Evolutionary conservation across 2,113 vertebrate species (phyloP).

Genomic region (Zapus hudsonius): DNA sequence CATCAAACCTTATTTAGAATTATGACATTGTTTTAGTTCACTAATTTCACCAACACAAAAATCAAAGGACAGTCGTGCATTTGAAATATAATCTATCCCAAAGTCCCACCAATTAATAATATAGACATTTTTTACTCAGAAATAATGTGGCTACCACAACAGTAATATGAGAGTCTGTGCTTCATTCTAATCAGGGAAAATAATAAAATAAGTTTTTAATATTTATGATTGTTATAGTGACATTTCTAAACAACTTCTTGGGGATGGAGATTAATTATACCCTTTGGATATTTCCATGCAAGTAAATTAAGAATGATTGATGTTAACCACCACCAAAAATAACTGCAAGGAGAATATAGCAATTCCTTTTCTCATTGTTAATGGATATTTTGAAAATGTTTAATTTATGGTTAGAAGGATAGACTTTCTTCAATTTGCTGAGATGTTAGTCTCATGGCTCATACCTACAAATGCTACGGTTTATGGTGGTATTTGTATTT

Average conservation of each 20-base stretch:
- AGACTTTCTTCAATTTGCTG: background rate
- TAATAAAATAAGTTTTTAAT: slow-evolving; percentile 43
- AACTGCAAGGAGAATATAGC: slow-evolving; percentile 23
- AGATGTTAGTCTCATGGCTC: background rate
- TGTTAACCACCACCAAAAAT: slow-evolving; percentile 39
- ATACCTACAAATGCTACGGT: background rate
- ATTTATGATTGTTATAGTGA: slow-evolving; percentile 3
- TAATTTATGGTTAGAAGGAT: background rate
- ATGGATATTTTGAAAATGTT: slow-evolving; percentile 47
- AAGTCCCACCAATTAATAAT: background rate
- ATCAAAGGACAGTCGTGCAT: background rate
- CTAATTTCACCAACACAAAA: background rate
- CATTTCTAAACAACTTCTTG: slow-evolving; percentile 46
- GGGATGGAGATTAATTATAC: slow-evolving; percentile 55
- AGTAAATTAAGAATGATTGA: slow-evolving; percentile 60
- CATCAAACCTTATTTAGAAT: background rate
- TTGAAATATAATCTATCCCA: background rate
- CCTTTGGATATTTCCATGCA: slow-evolving; percentile 53
- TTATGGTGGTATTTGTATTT: background rate
- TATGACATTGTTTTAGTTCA: background rate
- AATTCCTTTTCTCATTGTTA: slow-evolving; percentile 45
- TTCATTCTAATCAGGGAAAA: slow-evolving; percentile 25
- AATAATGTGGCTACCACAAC: background rate
- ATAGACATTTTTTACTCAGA: background rate
- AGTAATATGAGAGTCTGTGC: background rate